These are phyloP conservation scores for Danio aesculapii DNA, from an alignment of 2,797 vertebrate genomes.

Conservation along the genomic window DNA sequence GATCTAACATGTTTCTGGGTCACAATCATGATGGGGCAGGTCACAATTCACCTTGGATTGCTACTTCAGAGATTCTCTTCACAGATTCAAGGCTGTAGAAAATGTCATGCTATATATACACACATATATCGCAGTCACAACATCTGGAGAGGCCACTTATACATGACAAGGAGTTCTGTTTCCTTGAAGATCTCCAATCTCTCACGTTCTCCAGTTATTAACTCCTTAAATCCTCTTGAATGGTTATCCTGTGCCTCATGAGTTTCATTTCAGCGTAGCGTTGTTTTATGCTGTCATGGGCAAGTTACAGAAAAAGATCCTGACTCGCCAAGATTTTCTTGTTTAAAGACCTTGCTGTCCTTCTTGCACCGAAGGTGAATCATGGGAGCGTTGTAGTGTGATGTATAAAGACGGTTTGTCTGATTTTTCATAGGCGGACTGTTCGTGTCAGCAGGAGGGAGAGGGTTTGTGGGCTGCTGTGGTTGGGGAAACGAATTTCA, in stretches of 20 bases:
- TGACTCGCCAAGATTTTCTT: slow-evolving; percentile 54
- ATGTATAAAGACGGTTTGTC: slow-evolving; percentile 46
- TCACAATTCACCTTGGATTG: slow-evolving; percentile 39
- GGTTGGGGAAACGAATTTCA: slow-evolving; percentile 35
- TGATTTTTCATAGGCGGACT: slow-evolving; percentile 56
- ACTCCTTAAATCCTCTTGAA: slow-evolving; percentile 16
- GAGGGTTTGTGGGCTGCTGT: slow-evolving; percentile 33
- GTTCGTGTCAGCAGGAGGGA: slow-evolving; percentile 51
- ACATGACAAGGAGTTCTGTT: slow-evolving; percentile 21
- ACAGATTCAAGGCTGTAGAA: slow-evolving; percentile 41
- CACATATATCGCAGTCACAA: slow-evolving; percentile 11
- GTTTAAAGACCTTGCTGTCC: slow-evolving; percentile 51
- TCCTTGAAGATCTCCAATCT: slow-evolving; percentile 7
- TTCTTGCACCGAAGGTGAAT: slow-evolving; percentile 54
- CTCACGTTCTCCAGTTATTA: neutral
- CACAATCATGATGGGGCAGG: neutral
- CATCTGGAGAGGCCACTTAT: slow-evolving; percentile 8
- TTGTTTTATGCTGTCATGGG: slow-evolving; percentile 35
- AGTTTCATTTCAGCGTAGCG: slow-evolving; percentile 8
- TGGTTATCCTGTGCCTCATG: neutral
- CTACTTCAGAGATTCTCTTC: slow-evolving; percentile 15
- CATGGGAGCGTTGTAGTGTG: slow-evolving; percentile 43
- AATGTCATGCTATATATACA: slow-evolving; percentile 17
- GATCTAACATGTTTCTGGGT: neutral
- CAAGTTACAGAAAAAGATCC: slow-evolving; percentile 38